phyloP scores from a whole-genome alignment of 2,888 invertebrate genomes.

The Perithous albicinctus region DNA sequence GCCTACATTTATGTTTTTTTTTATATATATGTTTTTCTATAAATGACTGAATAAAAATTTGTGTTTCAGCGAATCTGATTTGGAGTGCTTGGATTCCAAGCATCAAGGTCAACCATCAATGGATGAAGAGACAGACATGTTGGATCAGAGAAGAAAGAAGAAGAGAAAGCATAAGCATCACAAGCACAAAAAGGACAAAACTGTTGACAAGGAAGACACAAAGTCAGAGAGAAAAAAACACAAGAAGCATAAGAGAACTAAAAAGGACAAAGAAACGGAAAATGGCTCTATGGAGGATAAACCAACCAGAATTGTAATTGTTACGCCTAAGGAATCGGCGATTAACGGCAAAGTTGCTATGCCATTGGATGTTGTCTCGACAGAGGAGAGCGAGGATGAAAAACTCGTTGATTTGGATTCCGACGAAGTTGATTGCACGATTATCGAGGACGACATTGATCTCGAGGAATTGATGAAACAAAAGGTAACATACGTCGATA shows the following conservation, averaged over 20 bases:
- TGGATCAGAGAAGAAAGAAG: slow-evolving; percentile 81
- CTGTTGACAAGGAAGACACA: slow-evolving; percentile 73
- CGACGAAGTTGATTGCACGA: slow-evolving; percentile 88
- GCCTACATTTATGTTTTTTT: too few relatives aligned
- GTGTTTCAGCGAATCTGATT: slow-evolving; percentile 78
- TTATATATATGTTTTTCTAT: too few relatives aligned
- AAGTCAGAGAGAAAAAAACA: slow-evolving; percentile 79
- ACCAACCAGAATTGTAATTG: slow-evolving; percentile 65
- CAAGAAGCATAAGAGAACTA: slow-evolving; percentile 82
- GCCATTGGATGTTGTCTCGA: slow-evolving; percentile 79
- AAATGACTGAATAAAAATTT: not conserved
- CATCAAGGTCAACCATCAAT: slow-evolving; percentile 75
- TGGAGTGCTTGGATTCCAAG: slow-evolving; percentile 78
- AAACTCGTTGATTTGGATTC: slow-evolving; percentile 83
- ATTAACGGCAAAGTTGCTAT: slow-evolving; percentile 81
- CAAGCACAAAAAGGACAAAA: slow-evolving; percentile 83
- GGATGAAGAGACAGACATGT: slow-evolving; percentile 78
- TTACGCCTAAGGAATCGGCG: slow-evolving; percentile 73
- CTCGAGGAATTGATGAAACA: slow-evolving; percentile 95
- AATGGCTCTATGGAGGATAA: slow-evolving; percentile 79
- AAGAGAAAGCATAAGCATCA: slow-evolving; percentile 83
- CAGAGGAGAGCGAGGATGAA: slow-evolving; percentile 83
- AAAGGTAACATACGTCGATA: too few relatives aligned
- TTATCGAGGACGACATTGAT: slow-evolving; percentile 94
- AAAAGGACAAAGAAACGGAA: slow-evolving; percentile 78